Conservation (phyloP, 1,140 invertebrate species). For the Calliphora vicina region DNA sequence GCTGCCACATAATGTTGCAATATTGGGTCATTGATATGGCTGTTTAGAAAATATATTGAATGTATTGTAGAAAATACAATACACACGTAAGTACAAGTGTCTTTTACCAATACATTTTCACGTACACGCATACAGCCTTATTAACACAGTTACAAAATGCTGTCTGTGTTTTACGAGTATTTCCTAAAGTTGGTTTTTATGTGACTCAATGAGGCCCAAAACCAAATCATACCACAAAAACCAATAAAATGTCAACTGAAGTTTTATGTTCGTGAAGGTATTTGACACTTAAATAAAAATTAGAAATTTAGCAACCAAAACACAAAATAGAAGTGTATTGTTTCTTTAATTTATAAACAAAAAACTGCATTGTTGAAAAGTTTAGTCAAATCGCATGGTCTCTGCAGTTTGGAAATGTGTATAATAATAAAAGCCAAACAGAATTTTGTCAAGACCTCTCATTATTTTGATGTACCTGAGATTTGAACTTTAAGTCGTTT, state of each 20-base stretch:
- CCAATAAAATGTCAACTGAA: constrained; percentile 31
- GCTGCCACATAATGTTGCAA: not conserved
- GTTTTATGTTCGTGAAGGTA: not conserved
- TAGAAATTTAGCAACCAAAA: not conserved
- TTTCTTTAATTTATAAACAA: no score
- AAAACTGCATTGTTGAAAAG: no score
- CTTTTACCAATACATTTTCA: no score
- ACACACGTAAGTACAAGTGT: no score
- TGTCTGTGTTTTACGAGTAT: no score
- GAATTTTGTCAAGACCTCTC: no score
- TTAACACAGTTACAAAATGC: not conserved
- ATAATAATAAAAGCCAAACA: no score
- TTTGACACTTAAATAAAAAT: not conserved
- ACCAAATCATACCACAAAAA: constrained; percentile 28
- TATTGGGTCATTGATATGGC: not conserved
- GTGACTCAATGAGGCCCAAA: constrained; percentile 26
- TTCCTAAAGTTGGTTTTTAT: not conserved
- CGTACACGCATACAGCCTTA: not conserved
- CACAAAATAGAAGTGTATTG: not conserved
- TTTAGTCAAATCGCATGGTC: no score
- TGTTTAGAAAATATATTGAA: not conserved
- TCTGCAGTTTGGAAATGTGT: no score
- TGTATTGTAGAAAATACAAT: not conserved
- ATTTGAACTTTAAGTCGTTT: no score
- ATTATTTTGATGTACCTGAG: no score